A percentile compares a stretch with the other conserved stretches of the same genome.
Evolutionary conservation across 2,113 vertebrate species (phyloP).

Genomic region (Vulpes lagopus): DNA sequence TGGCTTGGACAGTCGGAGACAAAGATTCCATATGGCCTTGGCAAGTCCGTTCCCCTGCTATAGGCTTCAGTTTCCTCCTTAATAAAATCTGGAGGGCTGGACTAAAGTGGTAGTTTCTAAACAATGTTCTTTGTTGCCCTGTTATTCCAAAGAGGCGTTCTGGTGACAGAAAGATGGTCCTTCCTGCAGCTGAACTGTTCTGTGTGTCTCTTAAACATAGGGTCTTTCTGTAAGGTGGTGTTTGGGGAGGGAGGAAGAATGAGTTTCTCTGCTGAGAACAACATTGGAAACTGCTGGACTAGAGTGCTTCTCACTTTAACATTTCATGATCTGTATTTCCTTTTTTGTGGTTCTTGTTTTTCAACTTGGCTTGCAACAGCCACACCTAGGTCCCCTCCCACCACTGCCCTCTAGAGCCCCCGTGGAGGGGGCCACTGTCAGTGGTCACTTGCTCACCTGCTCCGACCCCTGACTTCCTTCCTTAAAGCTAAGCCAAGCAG

Average conservation of each 20-base stretch:
- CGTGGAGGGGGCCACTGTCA: not conserved
- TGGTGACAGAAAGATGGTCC: not conserved
- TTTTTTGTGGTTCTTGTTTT: not conserved
- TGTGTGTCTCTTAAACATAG: not conserved
- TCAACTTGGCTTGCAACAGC: not conserved
- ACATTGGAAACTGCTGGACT: not conserved
- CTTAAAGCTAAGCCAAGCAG: not conserved
- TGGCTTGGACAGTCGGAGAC: not conserved
- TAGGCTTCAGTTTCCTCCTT: not conserved
- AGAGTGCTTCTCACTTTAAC: not conserved
- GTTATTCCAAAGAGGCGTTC: not conserved
- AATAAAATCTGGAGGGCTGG: not conserved
- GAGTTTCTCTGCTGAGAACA: not conserved
- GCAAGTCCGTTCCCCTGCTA: not conserved
- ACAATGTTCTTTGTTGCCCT: not conserved
- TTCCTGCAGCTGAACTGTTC: not conserved
- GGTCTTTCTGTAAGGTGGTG: not conserved
- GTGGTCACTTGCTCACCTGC: constrained; percentile 17
- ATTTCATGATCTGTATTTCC: not conserved
- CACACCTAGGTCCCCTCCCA: not conserved
- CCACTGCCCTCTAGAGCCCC: not conserved
- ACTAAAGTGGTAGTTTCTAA: not conserved
- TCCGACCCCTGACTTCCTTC: not conserved
- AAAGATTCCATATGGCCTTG: not conserved
- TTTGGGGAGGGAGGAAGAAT: not conserved